phyloP scores from a whole-genome alignment of 2,888 invertebrate species.

The Scelioninae gen. 1 region DNA sequence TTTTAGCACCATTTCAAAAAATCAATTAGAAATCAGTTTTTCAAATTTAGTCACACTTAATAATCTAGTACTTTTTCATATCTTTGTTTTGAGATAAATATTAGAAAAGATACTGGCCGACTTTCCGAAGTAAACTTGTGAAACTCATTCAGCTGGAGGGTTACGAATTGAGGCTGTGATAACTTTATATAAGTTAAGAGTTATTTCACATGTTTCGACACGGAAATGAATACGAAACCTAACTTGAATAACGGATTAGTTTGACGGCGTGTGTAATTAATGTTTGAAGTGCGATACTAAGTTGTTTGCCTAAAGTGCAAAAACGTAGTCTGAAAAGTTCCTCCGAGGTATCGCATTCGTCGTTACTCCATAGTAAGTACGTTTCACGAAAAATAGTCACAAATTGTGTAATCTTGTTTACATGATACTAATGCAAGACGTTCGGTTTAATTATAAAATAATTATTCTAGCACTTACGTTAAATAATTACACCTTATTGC shows the following conservation, averaged over 20 bases:
- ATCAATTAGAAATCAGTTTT: too few species aligned
- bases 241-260: slow-evolving; percentile 36
- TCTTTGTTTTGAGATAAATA: slow-evolving; percentile 59
- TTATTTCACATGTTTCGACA: slow-evolving; percentile 55
- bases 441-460: slow-evolving; percentile 48
- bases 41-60: background rate
- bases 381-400: too few species aligned
- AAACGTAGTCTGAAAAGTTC: slow-evolving; percentile 16
- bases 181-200: slow-evolving; percentile 49
- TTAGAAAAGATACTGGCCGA: slow-evolving; percentile 71
- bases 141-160: slow-evolving; percentile 67
- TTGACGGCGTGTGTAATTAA: slow-evolving; percentile 46
- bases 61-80: slow-evolving; percentile 16
- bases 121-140: slow-evolving; percentile 69
- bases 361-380: too few species aligned
- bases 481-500: slow-evolving; percentile 40
- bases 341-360: background rate
- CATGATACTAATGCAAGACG: background rate
- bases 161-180: slow-evolving; percentile 26
- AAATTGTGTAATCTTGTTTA: slow-evolving; percentile 7
- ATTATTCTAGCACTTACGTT: slow-evolving; percentile 30
- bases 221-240: slow-evolving; percentile 45
- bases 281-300: slow-evolving; percentile 13
- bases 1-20: too few species aligned
- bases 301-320: slow-evolving; percentile 10